Conservation (phyloP, 2,888 invertebrate genomes). For the Junonia oenone region DNA sequence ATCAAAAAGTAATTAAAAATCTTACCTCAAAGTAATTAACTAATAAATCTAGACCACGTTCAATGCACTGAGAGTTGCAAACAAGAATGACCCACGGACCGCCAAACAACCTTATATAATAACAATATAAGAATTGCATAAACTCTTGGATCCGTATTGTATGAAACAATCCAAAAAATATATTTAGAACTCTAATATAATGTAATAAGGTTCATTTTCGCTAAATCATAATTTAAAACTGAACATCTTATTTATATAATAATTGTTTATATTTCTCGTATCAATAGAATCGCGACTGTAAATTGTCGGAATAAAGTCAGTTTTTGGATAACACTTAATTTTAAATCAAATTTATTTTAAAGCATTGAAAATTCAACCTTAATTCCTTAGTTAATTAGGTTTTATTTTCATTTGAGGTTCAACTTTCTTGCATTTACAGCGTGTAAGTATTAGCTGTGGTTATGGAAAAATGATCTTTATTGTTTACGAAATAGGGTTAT, state of each 20-base stretch:
- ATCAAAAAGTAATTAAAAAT: not conserved
- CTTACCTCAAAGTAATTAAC: slow-evolving; percentile 20
- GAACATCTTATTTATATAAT: no score
- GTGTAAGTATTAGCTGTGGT: slow-evolving; percentile 16
- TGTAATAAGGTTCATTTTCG: slow-evolving; percentile 27
- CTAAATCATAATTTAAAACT: no score
- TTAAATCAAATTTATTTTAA: not conserved
- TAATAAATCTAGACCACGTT: slow-evolving; percentile 39
- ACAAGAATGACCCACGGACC: slow-evolving; percentile 50
- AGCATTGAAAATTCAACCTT: slow-evolving; percentile 27
- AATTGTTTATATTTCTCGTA: no score
- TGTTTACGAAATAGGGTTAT: slow-evolving; percentile 26
- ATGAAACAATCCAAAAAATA: slow-evolving; percentile 30
- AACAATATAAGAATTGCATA: slow-evolving; percentile 77
- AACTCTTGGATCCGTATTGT: slow-evolving; percentile 58
- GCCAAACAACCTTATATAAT: slow-evolving; percentile 70
- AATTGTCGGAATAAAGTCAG: slow-evolving; percentile 30
- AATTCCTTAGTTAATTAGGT: slow-evolving; percentile 2
- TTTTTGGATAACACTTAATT: slow-evolving; percentile 19
- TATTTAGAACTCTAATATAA: slow-evolving; percentile 22
- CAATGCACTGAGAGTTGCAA: slow-evolving; percentile 60
- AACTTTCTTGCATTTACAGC: not conserved
- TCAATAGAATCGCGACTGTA: no score
- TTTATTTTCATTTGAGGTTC: slow-evolving; percentile 3
- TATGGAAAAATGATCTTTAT: slow-evolving; percentile 35